Base-by-base conservation (phyloP, 2,888 invertebrate species). In the Synergus itoensis region DNA sequence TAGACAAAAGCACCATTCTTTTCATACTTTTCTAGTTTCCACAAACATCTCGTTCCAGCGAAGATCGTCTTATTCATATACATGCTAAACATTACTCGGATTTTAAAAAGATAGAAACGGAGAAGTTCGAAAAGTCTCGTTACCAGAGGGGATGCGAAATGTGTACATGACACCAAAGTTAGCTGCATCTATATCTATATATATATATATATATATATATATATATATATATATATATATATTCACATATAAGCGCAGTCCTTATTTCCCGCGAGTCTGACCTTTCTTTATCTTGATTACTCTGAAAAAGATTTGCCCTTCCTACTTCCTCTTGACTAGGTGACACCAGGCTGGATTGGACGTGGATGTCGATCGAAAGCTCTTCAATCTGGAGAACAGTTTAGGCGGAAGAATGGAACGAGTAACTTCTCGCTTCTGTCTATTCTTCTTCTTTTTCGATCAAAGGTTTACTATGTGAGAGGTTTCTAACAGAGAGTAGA, bases 251-350 rank as follows among this genome's bases (percentile, higher is more conserved):
- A 14, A 60, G 21, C 12, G 36, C 40, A 40, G 48, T 14, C 36
- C 53, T 36, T n/a, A 73, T 73, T 53, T 69, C 7, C 11, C 36
- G 48, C 28, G 53, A 73, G 21, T 53, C 8, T 73, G 53, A 73
- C 73, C 73, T 73, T 73, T 53, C 73, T 73, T 53, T 73, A 73
- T 73, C 16, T 48, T 73, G 53, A 73, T 73, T 73, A 73, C n/a
- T 9, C 11, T 73, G 36, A 53, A 53, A 73, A 16, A 53, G 73
- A 48, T 53, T 73, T 73, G 8, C 9, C 73, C 53, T 11, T 73
- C 4, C 45, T 36, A n/a, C 36, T 36, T 36, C 11, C 36, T 14
- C n/a, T 73, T n/a, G 73, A n/a, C 40, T 73, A n/a, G 36, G 36
- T 73, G 53, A 73, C 53, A 73, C 36, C 40, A 53, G 73, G 36